Conservation (phyloP, 2,113 vertebrate genomes). For the Fregetta grallaria region DNA sequence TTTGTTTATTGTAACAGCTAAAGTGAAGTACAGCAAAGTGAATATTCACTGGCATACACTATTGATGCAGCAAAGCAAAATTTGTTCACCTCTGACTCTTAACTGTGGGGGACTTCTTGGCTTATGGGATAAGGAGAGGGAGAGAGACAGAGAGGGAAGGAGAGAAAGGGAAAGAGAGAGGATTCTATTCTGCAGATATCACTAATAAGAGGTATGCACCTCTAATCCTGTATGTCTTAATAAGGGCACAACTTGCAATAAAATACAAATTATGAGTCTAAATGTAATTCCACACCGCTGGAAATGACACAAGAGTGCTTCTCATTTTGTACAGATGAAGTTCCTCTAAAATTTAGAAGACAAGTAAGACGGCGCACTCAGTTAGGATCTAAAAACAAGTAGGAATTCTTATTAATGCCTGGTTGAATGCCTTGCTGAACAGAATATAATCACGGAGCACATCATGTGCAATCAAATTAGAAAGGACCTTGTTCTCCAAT, state of each 20-base stretch:
- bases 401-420: not conserved
- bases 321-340: not conserved
- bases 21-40: not conserved
- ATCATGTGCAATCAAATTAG: not conserved
- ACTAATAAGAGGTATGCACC: not conserved
- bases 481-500: not conserved
- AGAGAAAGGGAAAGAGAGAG: not conserved
- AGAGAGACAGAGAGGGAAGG: not conserved
- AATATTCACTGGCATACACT: not conserved
- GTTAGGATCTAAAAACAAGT: not conserved
- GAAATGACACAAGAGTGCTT: not conserved
- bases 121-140: not conserved
- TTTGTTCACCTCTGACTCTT: not conserved
- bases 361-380: not conserved
- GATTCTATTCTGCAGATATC: not conserved
- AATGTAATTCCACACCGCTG: not conserved
- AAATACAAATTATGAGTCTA: not conserved
- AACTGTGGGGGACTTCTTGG: not conserved
- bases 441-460: not conserved
- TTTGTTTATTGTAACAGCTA: not conserved
- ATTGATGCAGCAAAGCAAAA: not conserved
- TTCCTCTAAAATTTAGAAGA: not conserved
- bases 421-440: not conserved
- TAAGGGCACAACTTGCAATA: not conserved
- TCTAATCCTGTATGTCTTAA: not conserved